Conservation (phyloP, 2,888 invertebrate species). For the Strigamia transsilvanica region DNA sequence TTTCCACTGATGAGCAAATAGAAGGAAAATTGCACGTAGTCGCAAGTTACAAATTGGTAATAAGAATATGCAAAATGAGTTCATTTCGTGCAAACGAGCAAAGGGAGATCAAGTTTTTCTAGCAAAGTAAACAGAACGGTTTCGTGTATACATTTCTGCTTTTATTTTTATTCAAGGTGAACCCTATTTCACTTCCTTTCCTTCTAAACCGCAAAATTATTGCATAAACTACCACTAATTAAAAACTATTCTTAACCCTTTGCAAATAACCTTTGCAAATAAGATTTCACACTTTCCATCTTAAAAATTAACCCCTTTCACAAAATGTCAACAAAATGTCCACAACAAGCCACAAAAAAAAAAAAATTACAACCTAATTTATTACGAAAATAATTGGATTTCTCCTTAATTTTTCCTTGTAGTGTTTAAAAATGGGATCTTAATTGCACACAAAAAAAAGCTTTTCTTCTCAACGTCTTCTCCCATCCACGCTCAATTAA, state of each 20-base stretch:
- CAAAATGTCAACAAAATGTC: background rate
- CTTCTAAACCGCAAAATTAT: slow-evolving; percentile 9
- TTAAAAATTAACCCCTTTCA: background rate
- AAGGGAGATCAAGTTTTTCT: slow-evolving; percentile 14
- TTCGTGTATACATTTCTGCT: background rate
- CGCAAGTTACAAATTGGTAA: background rate
- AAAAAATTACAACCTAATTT: too few species aligned
- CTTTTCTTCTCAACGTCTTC: background rate
- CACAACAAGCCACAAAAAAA: too few species aligned
- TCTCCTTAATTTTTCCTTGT: background rate
- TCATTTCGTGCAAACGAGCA: slow-evolving; percentile 11
- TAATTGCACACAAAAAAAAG: background rate
- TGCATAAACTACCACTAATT: slow-evolving; percentile 3
- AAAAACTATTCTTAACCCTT: background rate
- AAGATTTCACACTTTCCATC: background rate
- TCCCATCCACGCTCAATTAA: slow-evolving; percentile 23
- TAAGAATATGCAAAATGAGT: slow-evolving; percentile 9
- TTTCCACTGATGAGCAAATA: background rate
- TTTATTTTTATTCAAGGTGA: slow-evolving; percentile 41
- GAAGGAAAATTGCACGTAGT: slow-evolving; percentile 10
- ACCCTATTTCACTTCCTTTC: background rate
- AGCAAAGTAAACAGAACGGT: background rate
- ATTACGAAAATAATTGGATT: too few species aligned
- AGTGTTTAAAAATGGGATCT: background rate
- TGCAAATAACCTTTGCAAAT: too few species aligned